Conservation (phyloP, 2,113 vertebrate species). For the Spilogale gracilis region DNA sequence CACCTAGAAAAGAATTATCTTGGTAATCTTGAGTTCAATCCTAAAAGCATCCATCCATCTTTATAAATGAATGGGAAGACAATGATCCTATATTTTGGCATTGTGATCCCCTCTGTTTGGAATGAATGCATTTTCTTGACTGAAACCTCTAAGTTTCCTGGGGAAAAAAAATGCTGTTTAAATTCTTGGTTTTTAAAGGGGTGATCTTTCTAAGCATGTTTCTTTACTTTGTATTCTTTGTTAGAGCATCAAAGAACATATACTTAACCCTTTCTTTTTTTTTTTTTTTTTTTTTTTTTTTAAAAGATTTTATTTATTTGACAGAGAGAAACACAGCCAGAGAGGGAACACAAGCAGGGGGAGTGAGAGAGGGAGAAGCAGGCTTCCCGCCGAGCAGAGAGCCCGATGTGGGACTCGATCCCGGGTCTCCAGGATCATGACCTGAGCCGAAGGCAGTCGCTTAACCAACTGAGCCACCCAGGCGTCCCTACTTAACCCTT, state of each 20-base stretch:
- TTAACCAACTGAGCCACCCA: too few relatives aligned
- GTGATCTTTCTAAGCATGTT: background rate
- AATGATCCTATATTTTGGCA: background rate
- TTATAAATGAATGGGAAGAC: background rate
- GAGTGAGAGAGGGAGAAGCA: too few relatives aligned
- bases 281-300: too few relatives aligned
- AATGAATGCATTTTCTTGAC: slow-evolving; percentile 21
- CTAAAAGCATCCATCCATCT: background rate
- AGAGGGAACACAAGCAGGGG: too few relatives aligned
- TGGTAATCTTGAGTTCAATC: background rate
- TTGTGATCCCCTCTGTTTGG: background rate
- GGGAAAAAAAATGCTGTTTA: background rate
- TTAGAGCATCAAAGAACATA: background rate
- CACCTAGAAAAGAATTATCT: background rate
- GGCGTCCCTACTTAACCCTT: background rate
- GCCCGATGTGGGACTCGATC: too few relatives aligned
- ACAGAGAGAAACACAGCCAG: too few relatives aligned
- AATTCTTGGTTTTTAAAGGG: background rate
- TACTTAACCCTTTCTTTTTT: background rate
- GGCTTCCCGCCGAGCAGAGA: too few relatives aligned
- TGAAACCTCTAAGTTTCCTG: background rate
- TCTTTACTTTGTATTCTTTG: background rate
- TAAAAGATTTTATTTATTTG: too few relatives aligned
- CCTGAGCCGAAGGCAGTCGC: too few relatives aligned
- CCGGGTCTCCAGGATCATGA: too few relatives aligned